Conservation (phyloP, 2,888 invertebrate genomes). For the Calameuta filiformis region DNA sequence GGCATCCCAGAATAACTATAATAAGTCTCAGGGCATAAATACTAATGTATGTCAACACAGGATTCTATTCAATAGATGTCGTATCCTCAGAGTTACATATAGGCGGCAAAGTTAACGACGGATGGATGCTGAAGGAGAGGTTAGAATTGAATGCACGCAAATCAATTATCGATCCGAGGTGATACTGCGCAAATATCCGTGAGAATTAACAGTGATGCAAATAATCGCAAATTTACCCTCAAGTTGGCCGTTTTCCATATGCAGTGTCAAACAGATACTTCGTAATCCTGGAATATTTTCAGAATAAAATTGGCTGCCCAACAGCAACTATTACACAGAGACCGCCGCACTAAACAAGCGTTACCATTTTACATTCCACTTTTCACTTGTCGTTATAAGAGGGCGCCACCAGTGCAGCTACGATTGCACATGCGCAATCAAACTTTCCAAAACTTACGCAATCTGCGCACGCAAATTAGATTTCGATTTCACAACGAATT, state of each 20-base stretch:
- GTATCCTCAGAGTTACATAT: background rate
- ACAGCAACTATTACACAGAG: background rate
- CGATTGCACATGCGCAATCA: background rate
- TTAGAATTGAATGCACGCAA: conserved; percentile 32
- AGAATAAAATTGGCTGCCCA: background rate
- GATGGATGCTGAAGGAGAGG: conserved; percentile 19
- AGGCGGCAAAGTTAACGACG: background rate
- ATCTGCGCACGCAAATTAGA: background rate
- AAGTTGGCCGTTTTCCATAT: background rate
- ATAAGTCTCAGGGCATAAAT: background rate
- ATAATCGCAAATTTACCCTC: background rate
- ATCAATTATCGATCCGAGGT: conserved; percentile 50
- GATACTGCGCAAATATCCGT: conserved; percentile 38
- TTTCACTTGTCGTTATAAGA: background rate
- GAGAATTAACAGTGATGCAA: background rate
- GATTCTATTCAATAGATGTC: background rate
- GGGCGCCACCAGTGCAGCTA: background rate
- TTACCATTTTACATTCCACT: background rate
- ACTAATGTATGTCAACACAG: background rate
- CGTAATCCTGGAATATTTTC: background rate
- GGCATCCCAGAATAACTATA: background rate
- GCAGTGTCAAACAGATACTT: background rate
- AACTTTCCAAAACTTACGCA: background rate
- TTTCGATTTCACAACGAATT: background rate
- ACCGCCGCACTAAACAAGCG: background rate